A percentile compares a stretch with the other conserved stretches of the same genome.
phyloP scores from a whole-genome alignment of 2,113 vertebrate species.

The Nannobrachium achirus region DNA sequence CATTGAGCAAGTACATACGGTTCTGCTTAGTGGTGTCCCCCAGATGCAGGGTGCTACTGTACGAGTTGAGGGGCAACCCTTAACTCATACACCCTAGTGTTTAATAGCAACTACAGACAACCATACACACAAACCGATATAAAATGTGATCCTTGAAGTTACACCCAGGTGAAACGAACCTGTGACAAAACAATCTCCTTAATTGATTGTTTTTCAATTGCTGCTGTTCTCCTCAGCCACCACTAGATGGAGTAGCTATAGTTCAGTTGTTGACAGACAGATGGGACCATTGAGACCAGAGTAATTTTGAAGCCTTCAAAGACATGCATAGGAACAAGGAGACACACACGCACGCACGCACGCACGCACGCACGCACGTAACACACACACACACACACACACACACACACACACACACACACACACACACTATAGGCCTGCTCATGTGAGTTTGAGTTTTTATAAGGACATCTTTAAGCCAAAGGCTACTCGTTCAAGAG shows the following conservation, averaged over 20 bases:
- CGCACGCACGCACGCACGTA: not conserved
- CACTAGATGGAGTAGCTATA: slow-evolving; percentile 55
- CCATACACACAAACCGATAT: slow-evolving; percentile 18
- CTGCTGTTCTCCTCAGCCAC: slow-evolving; percentile 10
- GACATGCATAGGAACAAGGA: not conserved
- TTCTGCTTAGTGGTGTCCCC: no score
- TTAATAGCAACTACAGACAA: not conserved
- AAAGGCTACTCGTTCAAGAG: no score
- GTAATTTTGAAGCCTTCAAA: not conserved
- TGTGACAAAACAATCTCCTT: not conserved
- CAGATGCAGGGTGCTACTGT: no score
- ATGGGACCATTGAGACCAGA: not conserved
- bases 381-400: not conserved
- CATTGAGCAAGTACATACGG: no score
- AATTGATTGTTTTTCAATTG: not conserved
- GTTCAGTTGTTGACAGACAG: not conserved
- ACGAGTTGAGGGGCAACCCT: no score
- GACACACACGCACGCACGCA: not conserved
- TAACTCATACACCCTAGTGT: no score
- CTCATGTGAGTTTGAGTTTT: no score
- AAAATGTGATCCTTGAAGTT: slow-evolving; percentile 2
- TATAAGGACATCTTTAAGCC: no score
- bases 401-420: not conserved
- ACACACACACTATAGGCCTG: no score
- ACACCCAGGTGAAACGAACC: not conserved